phyloP scores from a whole-genome alignment of 2,113 vertebrate genomes.

The Phalacrocorax carbo region DNA sequence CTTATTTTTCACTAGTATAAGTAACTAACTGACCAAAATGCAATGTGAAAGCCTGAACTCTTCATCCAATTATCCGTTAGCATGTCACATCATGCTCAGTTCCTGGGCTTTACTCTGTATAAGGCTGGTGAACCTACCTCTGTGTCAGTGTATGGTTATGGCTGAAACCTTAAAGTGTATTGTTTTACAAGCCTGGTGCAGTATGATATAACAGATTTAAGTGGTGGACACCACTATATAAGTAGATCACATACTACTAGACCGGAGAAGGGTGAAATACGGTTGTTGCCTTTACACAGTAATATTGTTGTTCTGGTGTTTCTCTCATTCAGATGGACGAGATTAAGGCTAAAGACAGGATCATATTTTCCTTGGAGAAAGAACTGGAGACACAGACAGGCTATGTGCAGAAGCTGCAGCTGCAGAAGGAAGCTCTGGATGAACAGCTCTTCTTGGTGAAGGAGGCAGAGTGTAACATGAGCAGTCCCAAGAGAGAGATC shows the following conservation, averaged over 20 bases:
- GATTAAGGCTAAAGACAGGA: slow-evolving; percentile 96
- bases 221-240: neutral
- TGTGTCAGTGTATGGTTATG: neutral
- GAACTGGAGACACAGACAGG: slow-evolving; percentile 90
- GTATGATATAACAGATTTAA: neutral
- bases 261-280: neutral
- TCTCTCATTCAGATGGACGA: slow-evolving; percentile 90
- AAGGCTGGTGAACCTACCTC: neutral
- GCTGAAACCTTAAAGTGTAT: neutral
- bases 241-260: neutral
- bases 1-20: neutral
- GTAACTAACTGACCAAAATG: neutral
- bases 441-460: slow-evolving; percentile 97
- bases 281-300: neutral
- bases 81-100: neutral
- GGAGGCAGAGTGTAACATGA: slow-evolving; percentile 94
- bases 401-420: slow-evolving; percentile 92
- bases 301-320: neutral
- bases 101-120: neutral
- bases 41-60: neutral
- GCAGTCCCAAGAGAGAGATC: slow-evolving; percentile 96
- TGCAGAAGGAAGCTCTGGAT: slow-evolving; percentile 96
- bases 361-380: slow-evolving; percentile 94
- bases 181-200: neutral
- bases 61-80: neutral